Conservation (phyloP, 2,113 vertebrate genomes). For the Panthera uncia region DNA sequence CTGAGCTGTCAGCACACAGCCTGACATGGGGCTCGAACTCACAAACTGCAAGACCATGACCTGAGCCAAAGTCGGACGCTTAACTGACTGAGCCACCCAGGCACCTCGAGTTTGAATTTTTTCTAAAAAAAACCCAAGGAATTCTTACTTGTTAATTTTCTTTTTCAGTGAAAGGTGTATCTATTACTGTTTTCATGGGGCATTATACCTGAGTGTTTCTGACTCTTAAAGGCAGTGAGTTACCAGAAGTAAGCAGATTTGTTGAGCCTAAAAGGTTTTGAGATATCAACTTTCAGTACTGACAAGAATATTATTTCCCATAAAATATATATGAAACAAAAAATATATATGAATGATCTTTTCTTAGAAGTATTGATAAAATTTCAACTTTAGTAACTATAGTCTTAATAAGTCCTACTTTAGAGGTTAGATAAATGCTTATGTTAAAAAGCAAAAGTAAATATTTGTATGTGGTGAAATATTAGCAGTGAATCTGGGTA, state of each 20-base stretch:
- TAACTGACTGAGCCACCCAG: too few species aligned
- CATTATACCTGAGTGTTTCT: background rate
- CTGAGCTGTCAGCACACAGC: too few species aligned
- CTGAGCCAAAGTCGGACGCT: too few species aligned
- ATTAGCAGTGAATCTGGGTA: background rate
- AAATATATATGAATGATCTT: background rate
- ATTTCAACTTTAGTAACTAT: background rate
- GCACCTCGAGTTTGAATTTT: too few species aligned
- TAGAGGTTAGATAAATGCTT: background rate
- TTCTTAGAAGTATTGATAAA: slow-evolving; percentile 21
- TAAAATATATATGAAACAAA: slow-evolving; percentile 14
- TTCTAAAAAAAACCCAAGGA: background rate
- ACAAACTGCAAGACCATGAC: too few species aligned
- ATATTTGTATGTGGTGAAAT: slow-evolving; percentile 28
- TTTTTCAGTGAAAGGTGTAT: background rate
- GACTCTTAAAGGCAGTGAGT: background rate
- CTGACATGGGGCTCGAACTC: too few species aligned
- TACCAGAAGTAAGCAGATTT: background rate
- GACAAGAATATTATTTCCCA: slow-evolving; percentile 13
- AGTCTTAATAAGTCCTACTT: background rate
- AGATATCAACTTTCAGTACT: slow-evolving; percentile 3
- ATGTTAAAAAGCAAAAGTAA: slow-evolving; percentile 16
- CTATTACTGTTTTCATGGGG: background rate
- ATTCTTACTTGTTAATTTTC: slow-evolving; percentile 40
- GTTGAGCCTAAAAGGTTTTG: background rate